Percentiles rank a stretch among this genome's conserved stretches.
Evolutionary conservation across 2,113 vertebrate genomes (phyloP).

Genomic region (Andinoacara biseriatus): DNA sequence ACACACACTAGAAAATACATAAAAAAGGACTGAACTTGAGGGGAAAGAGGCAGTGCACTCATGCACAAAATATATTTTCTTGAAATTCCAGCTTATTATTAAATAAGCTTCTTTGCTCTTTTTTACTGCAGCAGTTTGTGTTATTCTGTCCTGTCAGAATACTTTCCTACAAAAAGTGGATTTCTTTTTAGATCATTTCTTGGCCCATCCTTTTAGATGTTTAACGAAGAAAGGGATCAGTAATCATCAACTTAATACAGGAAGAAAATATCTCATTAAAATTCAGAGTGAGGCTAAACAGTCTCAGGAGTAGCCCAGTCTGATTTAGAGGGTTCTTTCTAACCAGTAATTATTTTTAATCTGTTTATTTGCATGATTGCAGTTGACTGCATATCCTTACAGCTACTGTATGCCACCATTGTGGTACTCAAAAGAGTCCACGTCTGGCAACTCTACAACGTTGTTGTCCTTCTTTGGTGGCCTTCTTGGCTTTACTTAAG

Average conservation of each 20-base stretch:
- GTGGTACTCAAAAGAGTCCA: conserved; percentile 10
- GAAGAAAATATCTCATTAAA: neutral
- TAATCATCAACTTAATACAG: neutral
- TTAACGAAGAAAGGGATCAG: neutral
- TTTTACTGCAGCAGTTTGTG: neutral
- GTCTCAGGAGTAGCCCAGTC: neutral
- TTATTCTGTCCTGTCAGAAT: neutral
- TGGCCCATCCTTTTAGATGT: neutral
- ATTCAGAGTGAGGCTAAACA: neutral
- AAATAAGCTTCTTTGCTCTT: neutral
- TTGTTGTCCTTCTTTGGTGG: conserved; percentile 41
- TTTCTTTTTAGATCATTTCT: neutral
- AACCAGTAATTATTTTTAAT: conserved; percentile 4
- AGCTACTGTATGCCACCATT: conserved; percentile 1
- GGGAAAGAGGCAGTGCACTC: neutral
- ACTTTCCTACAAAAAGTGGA: neutral
- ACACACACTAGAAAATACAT: accelerated
- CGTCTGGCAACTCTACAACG: conserved; percentile 17
- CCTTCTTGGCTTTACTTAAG: conserved; percentile 53
- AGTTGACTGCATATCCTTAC: conserved; percentile 1
- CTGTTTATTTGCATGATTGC: conserved; percentile 21
- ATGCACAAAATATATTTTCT: neutral
- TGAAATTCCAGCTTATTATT: neutral
- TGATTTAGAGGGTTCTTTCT: neutral
- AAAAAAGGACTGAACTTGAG: neutral